Evolutionary conservation across 2,888 invertebrate genomes (phyloP).

Genomic region (Schrankia costaestrigalis): DNA sequence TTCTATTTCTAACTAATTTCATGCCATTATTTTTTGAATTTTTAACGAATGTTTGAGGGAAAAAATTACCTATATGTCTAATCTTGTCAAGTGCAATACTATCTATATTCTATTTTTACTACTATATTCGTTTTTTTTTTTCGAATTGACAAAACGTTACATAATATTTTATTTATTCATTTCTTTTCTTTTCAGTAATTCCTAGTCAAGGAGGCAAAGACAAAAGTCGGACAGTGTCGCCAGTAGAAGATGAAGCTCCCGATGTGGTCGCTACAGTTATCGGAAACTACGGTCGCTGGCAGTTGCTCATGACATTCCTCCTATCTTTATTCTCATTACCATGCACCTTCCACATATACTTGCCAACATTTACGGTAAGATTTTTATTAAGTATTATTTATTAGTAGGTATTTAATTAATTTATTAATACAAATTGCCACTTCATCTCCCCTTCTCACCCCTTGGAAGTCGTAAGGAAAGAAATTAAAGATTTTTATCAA

Average conservation of each 20-base stretch:
- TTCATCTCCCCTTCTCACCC: too few relatives aligned
- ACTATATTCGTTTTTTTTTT: neutral
- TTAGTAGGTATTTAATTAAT: too few relatives aligned
- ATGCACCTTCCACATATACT: slow-evolving; percentile 90
- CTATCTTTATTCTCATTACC: slow-evolving; percentile 89
- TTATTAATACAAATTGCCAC: too few relatives aligned
- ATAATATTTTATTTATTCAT: neutral
- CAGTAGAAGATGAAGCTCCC: slow-evolving; percentile 68
- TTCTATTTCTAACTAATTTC: too few relatives aligned
- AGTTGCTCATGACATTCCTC: slow-evolving; percentile 86
- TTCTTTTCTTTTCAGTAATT: slow-evolving; percentile 59
- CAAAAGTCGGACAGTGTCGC: slow-evolving; percentile 41
- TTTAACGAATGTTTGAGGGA: too few relatives aligned
- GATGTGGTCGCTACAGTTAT: slow-evolving; percentile 85
- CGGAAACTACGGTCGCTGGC: slow-evolving; percentile 89
- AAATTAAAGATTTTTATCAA: neutral
- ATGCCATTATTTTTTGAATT: too few relatives aligned
- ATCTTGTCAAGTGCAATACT: neutral
- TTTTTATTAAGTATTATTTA: neutral
- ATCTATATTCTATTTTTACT: neutral
- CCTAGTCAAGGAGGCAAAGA: slow-evolving; percentile 62
- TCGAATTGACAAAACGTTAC: neutral
- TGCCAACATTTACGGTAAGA: slow-evolving; percentile 86
- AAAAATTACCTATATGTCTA: too few relatives aligned
- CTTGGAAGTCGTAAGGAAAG: too few relatives aligned